phyloP scores from a whole-genome alignment of 2,888 invertebrate genomes.

The Melieria picta region DNA sequence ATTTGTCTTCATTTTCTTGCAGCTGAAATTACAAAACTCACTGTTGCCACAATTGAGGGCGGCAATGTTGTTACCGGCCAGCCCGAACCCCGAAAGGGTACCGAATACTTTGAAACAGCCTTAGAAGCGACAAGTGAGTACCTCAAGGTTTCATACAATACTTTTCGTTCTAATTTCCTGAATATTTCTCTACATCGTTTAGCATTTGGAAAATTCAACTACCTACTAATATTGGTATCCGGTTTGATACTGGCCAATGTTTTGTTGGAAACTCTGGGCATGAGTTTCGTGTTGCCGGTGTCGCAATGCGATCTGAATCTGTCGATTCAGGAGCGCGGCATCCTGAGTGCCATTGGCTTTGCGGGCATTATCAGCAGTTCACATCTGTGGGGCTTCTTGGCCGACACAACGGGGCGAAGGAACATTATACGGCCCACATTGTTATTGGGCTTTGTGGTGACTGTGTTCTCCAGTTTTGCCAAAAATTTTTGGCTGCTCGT shows the following conservation, averaged over 20 bases:
- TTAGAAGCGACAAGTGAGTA: slow-evolving; percentile 51
- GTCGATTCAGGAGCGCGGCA: slow-evolving; percentile 62
- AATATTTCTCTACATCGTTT: slow-evolving; percentile 9
- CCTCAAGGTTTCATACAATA: background rate
- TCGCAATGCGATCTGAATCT: slow-evolving; percentile 66
- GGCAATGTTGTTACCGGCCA: slow-evolving; percentile 46
- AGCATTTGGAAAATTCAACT: slow-evolving; percentile 70
- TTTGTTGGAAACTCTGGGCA: slow-evolving; percentile 65
- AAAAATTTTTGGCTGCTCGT: slow-evolving; percentile 68
- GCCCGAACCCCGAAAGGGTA: slow-evolving; percentile 45
- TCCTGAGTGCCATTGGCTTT: slow-evolving; percentile 64
- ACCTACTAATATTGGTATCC: slow-evolving; percentile 66
- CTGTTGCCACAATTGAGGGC: slow-evolving; percentile 46
- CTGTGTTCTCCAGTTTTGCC: slow-evolving; percentile 67
- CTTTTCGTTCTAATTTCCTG: background rate
- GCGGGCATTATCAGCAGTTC: slow-evolving; percentile 68
- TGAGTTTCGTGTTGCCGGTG: slow-evolving; percentile 69
- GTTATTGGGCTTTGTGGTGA: slow-evolving; percentile 66
- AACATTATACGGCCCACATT: slow-evolving; percentile 67
- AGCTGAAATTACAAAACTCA: slow-evolving; percentile 42
- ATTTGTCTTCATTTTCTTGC: slow-evolving; percentile 20
- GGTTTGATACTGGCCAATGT: slow-evolving; percentile 69
- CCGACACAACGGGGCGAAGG: slow-evolving; percentile 68
- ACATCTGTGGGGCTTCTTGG: slow-evolving; percentile 70
- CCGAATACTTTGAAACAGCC: slow-evolving; percentile 50